Base-by-base conservation (phyloP, 2,797 vertebrate genomes). In the Epinephelus awoara region DNA sequence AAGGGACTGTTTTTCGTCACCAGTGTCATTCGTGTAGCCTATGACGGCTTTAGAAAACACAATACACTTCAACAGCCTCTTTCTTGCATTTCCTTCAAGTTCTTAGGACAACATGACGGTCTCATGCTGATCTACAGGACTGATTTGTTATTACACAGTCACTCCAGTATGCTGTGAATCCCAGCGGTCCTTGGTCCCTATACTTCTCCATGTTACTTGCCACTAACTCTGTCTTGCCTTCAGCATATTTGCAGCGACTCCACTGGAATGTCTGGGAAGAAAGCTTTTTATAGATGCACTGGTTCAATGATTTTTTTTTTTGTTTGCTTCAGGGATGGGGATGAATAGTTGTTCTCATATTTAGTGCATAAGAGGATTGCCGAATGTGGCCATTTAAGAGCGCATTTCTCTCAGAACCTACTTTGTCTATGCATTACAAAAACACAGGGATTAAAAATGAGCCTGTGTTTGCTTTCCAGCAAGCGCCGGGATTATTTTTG, bases 191-290 rank as follows among this genome's bases (percentile, higher is more conserved):
- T 47, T 23, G 54, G 67, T 68, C 71, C 40, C 40, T n/a, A 29
- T 42, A 57, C 54, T 29, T 49, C 55, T 78, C 84, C 57, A 34
- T 72, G 63, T 50, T 27, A 73, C 67, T 74, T 15, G 27, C 46
- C 67, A 72, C 58, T 47, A 49, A 64, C 61, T 80, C 74, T 73
- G 82, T 85, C 82, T 81, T 82, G 86, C 85, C 84, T 81, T 82
- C 74, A 80, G 79, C 72, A 87, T 85, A 75, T 91, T 85, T 92
- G 87, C 85, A 63, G 75, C 61, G 59, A 80, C 88, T 74, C 79
- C 77, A 78, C 42, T 88, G 92, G 93, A 94, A 94, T 94, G 93
- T 91, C 90, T 94, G 92, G 91, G 86, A 92, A 93, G 85, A 57
- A 65, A 17, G 73, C 90, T 93, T 93, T 94, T 94, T 93, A 91